Base-by-base conservation (phyloP, 2,888 invertebrate genomes). In the Troides helena region DNA sequence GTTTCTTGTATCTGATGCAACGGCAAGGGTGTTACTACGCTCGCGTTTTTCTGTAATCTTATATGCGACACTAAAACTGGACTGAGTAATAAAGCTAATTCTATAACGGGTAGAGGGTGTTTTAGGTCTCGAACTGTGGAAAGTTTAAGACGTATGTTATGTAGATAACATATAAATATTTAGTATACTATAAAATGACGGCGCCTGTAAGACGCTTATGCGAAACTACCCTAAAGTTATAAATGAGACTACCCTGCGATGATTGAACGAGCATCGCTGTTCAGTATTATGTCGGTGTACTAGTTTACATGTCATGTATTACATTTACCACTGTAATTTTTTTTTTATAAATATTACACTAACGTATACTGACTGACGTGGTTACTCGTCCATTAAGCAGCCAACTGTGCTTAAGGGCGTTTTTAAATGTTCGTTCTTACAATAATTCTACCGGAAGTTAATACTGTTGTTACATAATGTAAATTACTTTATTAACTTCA, bases 1-100 rank as follows among this genome's bases (percentile, higher is more conserved):
- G 85, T 84, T 79, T 76, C 75, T 78, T 82, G 82, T 77, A 77
- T 77, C 82, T 87, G 87, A 83, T 88, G 88, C 87, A 88, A 89
- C 82, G 80, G 78, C 81, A 72, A 73, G 72, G 69, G 14, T 17
- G 5, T 30, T 30, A 23, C 46, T 62, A 72, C 60, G 69, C 59
- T 71, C 64, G 30, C 50, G 61, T 21, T 39, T 25, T 39, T 39
- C 10, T 10, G 39, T 10, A 39, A 39, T 39, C 7, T 39, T 10
- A 39, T 39, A 39, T 39, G 7, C 39, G 39, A 39, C 10, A 39
- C 39, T 8, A 39, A 8, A 39, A 39, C 39, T 39, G 39, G 10
- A 39, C 8, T 10, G 10, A 39, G 10, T 39, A 39, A 10, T 39
- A 39, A 39, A 39, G 7, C 1, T 39, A 8, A 30, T 30, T 30